A percentile compares a stretch with the other conserved stretches of the same genome.
phyloP scores from a whole-genome alignment of 2,113 vertebrate species.

The Delphinus delphis region DNA sequence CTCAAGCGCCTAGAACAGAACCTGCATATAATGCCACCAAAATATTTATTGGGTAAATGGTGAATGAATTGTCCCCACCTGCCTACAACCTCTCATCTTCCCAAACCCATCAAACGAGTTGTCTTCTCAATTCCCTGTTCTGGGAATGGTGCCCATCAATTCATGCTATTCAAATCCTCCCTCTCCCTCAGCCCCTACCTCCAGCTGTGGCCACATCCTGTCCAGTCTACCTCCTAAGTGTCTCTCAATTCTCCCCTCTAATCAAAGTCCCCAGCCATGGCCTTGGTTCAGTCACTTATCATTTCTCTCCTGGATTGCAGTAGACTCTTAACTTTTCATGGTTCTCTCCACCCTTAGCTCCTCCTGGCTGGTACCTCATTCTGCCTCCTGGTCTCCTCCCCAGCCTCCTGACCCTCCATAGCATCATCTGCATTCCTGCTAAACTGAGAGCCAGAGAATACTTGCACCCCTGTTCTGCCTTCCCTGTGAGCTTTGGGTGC shows the following conservation, averaged over 20 bases:
- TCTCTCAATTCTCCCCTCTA: not conserved
- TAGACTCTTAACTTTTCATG: not conserved
- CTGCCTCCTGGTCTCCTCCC: not conserved
- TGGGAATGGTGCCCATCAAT: not conserved
- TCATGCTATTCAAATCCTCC: not conserved
- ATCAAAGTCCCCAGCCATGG: not conserved
- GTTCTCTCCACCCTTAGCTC: not conserved
- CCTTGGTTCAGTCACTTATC: not conserved
- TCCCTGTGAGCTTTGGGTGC: not conserved
- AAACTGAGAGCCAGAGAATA: too few relatives aligned
- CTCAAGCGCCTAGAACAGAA: not conserved
- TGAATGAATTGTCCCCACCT: not conserved
- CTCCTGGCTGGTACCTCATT: not conserved
- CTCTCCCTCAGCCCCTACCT: not conserved
- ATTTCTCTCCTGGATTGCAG: not conserved
- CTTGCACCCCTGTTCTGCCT: accelerated
- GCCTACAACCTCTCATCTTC: too few relatives aligned
- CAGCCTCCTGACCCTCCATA: not conserved
- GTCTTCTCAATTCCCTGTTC: not conserved
- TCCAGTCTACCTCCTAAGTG: not conserved
- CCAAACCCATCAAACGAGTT: accelerated
- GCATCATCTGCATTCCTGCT: too few relatives aligned
- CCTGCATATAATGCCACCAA: not conserved
- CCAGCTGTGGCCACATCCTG: not conserved
- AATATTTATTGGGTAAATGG: not conserved